phyloP scores from a whole-genome alignment of 1,140 invertebrate genomes.

The Vanessa atalanta region DNA sequence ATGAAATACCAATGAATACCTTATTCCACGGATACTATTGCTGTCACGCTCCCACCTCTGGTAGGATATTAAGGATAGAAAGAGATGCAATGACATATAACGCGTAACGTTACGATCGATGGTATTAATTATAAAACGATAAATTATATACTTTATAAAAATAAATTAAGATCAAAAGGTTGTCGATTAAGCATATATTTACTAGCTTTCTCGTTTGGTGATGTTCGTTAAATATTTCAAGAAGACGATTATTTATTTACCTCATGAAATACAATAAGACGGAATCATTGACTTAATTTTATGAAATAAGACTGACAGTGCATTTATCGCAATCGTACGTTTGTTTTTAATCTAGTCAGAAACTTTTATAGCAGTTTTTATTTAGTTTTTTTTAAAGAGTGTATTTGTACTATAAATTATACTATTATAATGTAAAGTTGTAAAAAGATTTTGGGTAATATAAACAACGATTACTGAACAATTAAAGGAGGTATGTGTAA shows the following conservation, averaged over 20 bases:
- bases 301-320: conserved; percentile 24
- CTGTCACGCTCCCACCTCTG: not conserved
- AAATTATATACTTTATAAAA: conserved; percentile 13
- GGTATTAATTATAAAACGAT: conserved; percentile 11
- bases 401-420: conserved; percentile 14
- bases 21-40: not conserved
- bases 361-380: not conserved
- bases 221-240: not conserved
- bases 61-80: not conserved
- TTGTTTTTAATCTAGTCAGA: conserved; percentile 20
- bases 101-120: not conserved
- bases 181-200: conserved; percentile 17
- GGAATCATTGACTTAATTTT: conserved; percentile 8
- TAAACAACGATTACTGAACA: conserved; percentile 53
- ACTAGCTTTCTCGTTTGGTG: conserved; percentile 5
- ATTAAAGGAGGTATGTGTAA: conserved; percentile 50
- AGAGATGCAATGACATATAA: not conserved
- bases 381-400: conserved; percentile 8
- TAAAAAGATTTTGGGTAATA: conserved; percentile 52
- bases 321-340: not conserved
- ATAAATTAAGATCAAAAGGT: conserved; percentile 15
- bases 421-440: conserved; percentile 44
- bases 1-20: not conserved
- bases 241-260: not conserved
- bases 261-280: conserved; percentile 7